These are phyloP conservation scores for Theonella swinhoei DNA, from an alignment of 37 sponge, comb jelly and placozoan genomes.

Conservation along the genomic window DNA sequence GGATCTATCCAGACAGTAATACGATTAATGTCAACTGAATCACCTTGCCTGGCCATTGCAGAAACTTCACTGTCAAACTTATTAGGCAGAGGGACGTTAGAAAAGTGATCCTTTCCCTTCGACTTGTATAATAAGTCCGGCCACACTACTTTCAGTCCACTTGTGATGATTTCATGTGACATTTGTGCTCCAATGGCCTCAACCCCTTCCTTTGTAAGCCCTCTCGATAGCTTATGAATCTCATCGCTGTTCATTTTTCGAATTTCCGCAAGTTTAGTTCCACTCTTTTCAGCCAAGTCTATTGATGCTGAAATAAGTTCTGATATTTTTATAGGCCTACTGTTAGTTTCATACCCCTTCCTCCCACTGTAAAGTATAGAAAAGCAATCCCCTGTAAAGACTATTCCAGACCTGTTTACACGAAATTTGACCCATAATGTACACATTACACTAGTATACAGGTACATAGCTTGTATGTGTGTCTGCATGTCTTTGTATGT, in stretches of 20 bases:
- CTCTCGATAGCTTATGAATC: slow-evolving; percentile 60
- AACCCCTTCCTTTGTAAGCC: slow-evolving; percentile 66
- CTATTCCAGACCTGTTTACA: no score
- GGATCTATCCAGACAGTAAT: no score
- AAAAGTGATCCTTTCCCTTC: slow-evolving; percentile 59
- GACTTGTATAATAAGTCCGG: slow-evolving; percentile 54
- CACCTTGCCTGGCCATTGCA: slow-evolving; percentile 15
- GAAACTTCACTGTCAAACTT: slow-evolving; percentile 52
- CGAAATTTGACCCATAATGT: no score
- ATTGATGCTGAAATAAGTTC: slow-evolving; percentile 85
- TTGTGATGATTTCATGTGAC: slow-evolving; percentile 74
- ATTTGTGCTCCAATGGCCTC: slow-evolving; percentile 67
- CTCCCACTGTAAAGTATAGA: no score
- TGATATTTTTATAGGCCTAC: slow-evolving; percentile 57
- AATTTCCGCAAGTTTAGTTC: slow-evolving; percentile 65
- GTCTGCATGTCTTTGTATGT: no score
- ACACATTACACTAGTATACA: no score
- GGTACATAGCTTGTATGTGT: no score
- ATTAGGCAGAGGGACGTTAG: neutral
- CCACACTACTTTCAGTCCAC: slow-evolving; percentile 70
- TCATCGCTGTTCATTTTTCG: slow-evolving; percentile 27
- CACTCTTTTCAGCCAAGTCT: slow-evolving; percentile 66
- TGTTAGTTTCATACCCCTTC: no score
- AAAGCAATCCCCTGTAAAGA: no score
- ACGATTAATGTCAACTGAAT: slow-evolving; percentile 24